phyloP scores from a whole-genome alignment of 2,888 invertebrate species.

The Agonopterix arenella region DNA sequence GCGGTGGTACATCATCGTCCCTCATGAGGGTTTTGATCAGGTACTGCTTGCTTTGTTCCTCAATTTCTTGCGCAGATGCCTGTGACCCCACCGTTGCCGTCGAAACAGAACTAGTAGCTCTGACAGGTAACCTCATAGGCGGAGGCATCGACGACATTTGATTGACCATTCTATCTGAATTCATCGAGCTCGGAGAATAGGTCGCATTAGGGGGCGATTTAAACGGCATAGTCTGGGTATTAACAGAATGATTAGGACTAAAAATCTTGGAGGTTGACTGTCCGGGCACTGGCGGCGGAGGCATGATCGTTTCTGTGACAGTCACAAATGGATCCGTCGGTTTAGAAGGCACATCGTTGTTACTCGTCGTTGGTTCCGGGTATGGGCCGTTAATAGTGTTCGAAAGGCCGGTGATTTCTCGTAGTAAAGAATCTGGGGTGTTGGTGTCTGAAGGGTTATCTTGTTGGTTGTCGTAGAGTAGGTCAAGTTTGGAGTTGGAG shows the following conservation, averaged over 20 bases:
- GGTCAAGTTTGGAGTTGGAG: conserved; percentile 56
- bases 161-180: neutral
- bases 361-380: conserved; percentile 23
- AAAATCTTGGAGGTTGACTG: conserved; percentile 35
- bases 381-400: conserved; percentile 37
- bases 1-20: conserved; percentile 87
- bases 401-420: conserved; percentile 48
- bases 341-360: conserved; percentile 25
- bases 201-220: conserved; percentile 37
- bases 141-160: conserved; percentile 49
- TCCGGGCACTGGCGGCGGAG: conserved; percentile 44
- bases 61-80: conserved; percentile 74
- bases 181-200: conserved; percentile 16
- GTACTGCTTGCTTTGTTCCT: conserved; percentile 85
- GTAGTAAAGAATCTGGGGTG: conserved; percentile 37
- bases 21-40: conserved; percentile 94
- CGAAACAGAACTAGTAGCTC: conserved; percentile 44
- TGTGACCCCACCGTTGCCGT: conserved; percentile 67
- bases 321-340: conserved; percentile 17
- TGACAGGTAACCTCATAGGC: conserved; percentile 46
- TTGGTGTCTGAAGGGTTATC: conserved; percentile 18
- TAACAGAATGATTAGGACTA: conserved; percentile 17
- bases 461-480: conserved; percentile 38
- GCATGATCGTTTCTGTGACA: conserved; percentile 31
- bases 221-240: conserved; percentile 19